Percentiles rank a stretch among this genome's conserved stretches.
Conservation (phyloP, 2,888 invertebrate genomes). For the Archaeoteleia sp. region DNA sequence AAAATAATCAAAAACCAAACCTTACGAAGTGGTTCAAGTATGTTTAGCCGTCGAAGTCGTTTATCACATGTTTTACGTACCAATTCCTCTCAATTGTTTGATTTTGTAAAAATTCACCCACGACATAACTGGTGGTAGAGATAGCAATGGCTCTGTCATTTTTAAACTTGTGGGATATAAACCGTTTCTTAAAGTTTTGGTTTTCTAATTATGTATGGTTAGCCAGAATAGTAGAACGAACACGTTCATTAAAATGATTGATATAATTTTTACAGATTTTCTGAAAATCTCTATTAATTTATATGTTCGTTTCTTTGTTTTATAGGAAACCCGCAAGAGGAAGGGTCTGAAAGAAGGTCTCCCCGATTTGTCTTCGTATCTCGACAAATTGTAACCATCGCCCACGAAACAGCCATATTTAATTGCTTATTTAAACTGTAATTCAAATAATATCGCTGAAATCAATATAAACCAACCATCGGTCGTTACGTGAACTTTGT, state of each 20-base stretch:
- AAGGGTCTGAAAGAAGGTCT: slow-evolving; percentile 99
- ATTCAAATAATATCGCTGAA: slow-evolving; percentile 68
- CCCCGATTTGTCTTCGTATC: slow-evolving; percentile 94
- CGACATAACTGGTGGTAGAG: slow-evolving; percentile 73
- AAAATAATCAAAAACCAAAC: slow-evolving; percentile 82
- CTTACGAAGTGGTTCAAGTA: slow-evolving; percentile 87
- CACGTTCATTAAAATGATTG: slow-evolving; percentile 58
- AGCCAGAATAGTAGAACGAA: slow-evolving; percentile 76
- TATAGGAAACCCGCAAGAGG: slow-evolving; percentile 95
- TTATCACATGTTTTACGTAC: too few relatives aligned
- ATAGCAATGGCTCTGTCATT: slow-evolving; percentile 63
- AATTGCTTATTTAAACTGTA: slow-evolving; percentile 74
- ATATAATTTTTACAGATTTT: slow-evolving; percentile 6
- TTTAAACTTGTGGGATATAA: slow-evolving; percentile 75
- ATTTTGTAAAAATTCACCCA: slow-evolving; percentile 54
- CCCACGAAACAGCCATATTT: slow-evolving; percentile 65
- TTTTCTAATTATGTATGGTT: slow-evolving; percentile 66
- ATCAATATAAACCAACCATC: slow-evolving; percentile 60
- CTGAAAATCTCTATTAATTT: slow-evolving; percentile 8
- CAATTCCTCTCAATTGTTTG: too few relatives aligned
- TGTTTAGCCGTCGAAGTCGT: slow-evolving; percentile 40
- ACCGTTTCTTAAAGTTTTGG: slow-evolving; percentile 75
- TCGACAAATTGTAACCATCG: slow-evolving; percentile 96
- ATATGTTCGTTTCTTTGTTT: slow-evolving; percentile 56
- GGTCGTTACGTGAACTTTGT: slow-evolving; percentile 64